Evolutionary conservation across 2,888 invertebrate genomes (phyloP), one percentile per base, ranked within the genome.

Genomic region (Sinhomidia bicolor): DNA sequence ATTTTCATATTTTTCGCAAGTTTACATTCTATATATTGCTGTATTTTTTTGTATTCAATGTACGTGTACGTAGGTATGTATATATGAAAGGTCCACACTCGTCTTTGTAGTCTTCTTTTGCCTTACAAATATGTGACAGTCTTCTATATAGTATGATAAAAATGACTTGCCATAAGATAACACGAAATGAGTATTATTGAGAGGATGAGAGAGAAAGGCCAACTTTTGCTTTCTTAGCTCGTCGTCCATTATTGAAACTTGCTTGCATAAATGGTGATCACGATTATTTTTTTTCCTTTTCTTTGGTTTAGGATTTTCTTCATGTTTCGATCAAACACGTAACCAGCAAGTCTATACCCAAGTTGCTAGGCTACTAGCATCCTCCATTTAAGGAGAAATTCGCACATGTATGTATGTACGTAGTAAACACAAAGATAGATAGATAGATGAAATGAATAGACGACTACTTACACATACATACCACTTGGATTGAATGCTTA

Each of bases 251-350:
- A 74, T 74, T 74, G 74, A 74, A 71, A 74, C 74, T 74, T 47
- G 74, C 74, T 47, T 74, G 51, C 74, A 74, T 74, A 74, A 47
- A 74, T 74, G 74, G 44, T 44, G 44, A 44, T 71, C 71, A 71
- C 47, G 29, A 51, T 51, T 47, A 74, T 51, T 74, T 74, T 74
- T 74, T 57, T 51, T 47, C 74, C 60, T 60, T 20, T n/a, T 74
- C 36, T 74, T 47, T 26, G 14, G 7, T 47, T 74, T 47, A 14
- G 51, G 74, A 74, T 51, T 51, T 47, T 74, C 51, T 23, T 51
- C 36, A 5, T 71, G 44, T 12, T 44, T 41, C 14, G 47, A 74
- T 74, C 74, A 1, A 74, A 36, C 65, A 1, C 36, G 32, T 36
- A 36, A 14, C 57, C 17, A 20, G 20, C 57, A 20, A 14, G 57